Base-by-base conservation (phyloP, 2,888 invertebrate genomes). In the Dasypogon diadema region DNA sequence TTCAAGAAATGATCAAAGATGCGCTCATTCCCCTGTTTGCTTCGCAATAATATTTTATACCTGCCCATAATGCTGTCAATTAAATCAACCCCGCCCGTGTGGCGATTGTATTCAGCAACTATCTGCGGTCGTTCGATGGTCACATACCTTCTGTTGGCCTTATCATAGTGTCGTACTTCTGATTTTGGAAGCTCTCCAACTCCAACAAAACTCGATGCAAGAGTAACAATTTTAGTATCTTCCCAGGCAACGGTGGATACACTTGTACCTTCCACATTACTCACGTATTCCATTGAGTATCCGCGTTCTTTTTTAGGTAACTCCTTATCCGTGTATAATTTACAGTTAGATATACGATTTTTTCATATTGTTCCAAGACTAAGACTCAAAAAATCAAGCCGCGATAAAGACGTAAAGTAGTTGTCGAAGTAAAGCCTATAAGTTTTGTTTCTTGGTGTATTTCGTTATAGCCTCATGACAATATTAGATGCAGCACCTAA, bases 301-400 rank as follows among this genome's bases (percentile, higher is more conserved):
- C 77, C 80, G 46, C 79, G 76, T 48, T 77, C 78, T 78, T 79
- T 78, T 77, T 77, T 79, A 79, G 37, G n/a, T 78, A 82, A 26
- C 79, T 80, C 76, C 78, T 78, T 74, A 51, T 81, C 78, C 78
- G 73, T 46, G 10, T 79, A 79, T 12, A 81, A 76, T 75, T 80
- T 80, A 18, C 78, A 78, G 22, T 80, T 78, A 22, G 81, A 80
- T 10, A 84, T 81, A 65, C 83, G 75, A 77, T 84, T 83, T 56
- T 80, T 74, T 75, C 81, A 77, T 51, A 82, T 76, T 55, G 82
- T 81, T 6, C 81, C 82, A 42, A 68, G 77, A n/a, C n/a, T n/a
- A n/a, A n/a, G n/a, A 78, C 75, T 78, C 2, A 79, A 68, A 68
- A 82, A 81, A 6, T 79, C 79, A 51, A 82, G 58, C 10, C 81